Base-by-base conservation (phyloP, 2,113 vertebrate species). In the Indri indri region DNA sequence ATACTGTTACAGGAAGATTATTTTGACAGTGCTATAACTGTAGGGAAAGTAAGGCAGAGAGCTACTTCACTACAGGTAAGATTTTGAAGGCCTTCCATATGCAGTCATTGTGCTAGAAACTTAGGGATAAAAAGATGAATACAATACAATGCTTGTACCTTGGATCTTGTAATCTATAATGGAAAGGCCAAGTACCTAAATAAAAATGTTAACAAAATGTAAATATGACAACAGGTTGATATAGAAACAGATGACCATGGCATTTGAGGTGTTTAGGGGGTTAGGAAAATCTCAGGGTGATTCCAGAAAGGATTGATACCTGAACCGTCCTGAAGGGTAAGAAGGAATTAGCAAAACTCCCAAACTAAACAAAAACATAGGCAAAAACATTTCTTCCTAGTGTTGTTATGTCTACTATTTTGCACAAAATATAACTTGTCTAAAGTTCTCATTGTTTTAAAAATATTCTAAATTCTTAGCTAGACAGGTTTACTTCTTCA, bases 61-160 rank as follows among this genome's bases (percentile, higher is more conserved):
- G 59, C 68, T 25, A 32, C 22, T 70, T 77, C 25, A 40, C 1
- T 17, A 76, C 13, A 95, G 79, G 50, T 65, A 85, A 86, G 73
- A 91, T 88, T 96, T 90, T 79, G 34, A 94, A 83, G 76, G 54
- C 54, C 52, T 92, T 92, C 42, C 47, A 25, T 66, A 30, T 83
- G 18, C 6, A 89, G n/a, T 81, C 22, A 47, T 8, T 90, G 59
- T n/a, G 50, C 66, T 85, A 57, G 54, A 85, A 79, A 85, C 50
- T 66, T 71, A 79, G 9, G 42, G 57, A 89, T 65, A 50, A 85
- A 82, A 76, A 76, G 42, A 42, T 91, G 23, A 63, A 14, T 86
- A 23, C n/a, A 74, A 80, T 47, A 10, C 6, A 76, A 16, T 73
- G 52, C 27, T 23, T 94, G 11, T 14, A 47, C 66, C 22, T 88